Percentiles rank a stretch among this genome's conserved stretches.
phyloP scores from a whole-genome alignment of 1,140 invertebrate species.

The Heliothis virescens region DNA sequence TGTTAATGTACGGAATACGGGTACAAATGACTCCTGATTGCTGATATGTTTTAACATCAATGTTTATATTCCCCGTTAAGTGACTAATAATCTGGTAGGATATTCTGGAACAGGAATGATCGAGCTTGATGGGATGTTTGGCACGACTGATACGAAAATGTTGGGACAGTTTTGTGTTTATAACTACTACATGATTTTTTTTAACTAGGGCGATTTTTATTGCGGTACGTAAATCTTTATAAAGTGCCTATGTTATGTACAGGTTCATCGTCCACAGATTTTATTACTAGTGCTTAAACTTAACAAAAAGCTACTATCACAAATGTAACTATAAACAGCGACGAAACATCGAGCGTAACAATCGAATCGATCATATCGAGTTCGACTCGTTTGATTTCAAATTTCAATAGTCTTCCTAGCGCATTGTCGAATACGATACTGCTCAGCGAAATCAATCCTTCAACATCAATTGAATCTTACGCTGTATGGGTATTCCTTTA shows the following conservation, averaged over 20 bases:
- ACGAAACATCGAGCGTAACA: constrained; percentile 3
- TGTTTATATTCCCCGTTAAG: constrained; percentile 11
- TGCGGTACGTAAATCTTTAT: no score
- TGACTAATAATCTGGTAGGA: background rate
- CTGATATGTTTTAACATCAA: constrained; percentile 39
- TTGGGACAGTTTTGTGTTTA: background rate
- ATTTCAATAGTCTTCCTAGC: constrained; percentile 23
- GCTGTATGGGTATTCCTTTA: constrained; percentile 29
- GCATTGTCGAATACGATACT: constrained; percentile 7
- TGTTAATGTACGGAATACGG: constrained; percentile 53
- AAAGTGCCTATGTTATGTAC: no score
- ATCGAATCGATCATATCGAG: background rate
- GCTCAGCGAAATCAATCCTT: constrained; percentile 35
- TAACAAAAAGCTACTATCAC: background rate
- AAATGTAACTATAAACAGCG: constrained; percentile 1
- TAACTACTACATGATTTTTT: no score
- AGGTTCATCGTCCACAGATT: background rate
- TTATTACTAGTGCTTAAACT: background rate
- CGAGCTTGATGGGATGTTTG: background rate
- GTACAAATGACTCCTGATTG: constrained; percentile 49
- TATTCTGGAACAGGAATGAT: background rate
- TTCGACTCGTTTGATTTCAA: constrained; percentile 28
- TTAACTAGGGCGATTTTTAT: no score
- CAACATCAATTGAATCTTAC: constrained; percentile 38
- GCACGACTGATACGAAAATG: background rate